These are phyloP conservation scores for Drosophila paracracens DNA, from an alignment of 2,888 invertebrate genomes.

Conservation along the genomic window DNA sequence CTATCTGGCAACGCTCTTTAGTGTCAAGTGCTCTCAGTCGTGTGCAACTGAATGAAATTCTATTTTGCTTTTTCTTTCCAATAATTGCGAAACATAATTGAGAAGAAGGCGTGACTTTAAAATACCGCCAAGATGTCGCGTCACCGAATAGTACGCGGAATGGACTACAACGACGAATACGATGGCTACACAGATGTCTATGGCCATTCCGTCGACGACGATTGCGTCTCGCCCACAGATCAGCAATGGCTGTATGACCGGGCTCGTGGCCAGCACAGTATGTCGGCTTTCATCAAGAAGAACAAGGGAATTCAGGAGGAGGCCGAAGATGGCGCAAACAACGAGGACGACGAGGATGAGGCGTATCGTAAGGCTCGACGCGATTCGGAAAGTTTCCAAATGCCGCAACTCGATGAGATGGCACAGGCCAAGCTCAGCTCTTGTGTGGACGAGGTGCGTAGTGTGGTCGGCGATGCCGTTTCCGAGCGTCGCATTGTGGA, in stretches of 20 bases:
- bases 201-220: conserved; percentile 97
- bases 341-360: conserved; percentile 85
- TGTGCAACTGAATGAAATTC: conserved; percentile 49
- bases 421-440: conserved; percentile 92
- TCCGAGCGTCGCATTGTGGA: conserved; percentile 90
- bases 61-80: conserved; percentile 24
- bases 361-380: conserved; percentile 85
- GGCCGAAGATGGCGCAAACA: conserved; percentile 86
- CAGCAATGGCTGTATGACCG: conserved; percentile 94
- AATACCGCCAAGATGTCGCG: conserved; percentile 90
- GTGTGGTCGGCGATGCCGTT: conserved; percentile 91
- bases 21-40: conserved; percentile 25
- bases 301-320: conserved; percentile 91
- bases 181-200: conserved; percentile 92
- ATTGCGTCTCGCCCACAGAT: conserved; percentile 95
- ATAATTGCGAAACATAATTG: conserved; percentile 63
- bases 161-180: conserved; percentile 95
- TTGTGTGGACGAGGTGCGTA: conserved; percentile 93
- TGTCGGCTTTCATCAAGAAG: conserved; percentile 89
- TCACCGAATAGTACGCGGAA: conserved; percentile 93
- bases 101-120: neutral
- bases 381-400: conserved; percentile 85
- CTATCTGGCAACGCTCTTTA: conserved; percentile 22
- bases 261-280: conserved; percentile 89
- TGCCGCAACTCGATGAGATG: conserved; percentile 87